Evolutionary conservation across 2,888 invertebrate species (phyloP), one percentile per base, ranked within the genome.

Genomic region (Agrenia bidenticulata): DNA sequence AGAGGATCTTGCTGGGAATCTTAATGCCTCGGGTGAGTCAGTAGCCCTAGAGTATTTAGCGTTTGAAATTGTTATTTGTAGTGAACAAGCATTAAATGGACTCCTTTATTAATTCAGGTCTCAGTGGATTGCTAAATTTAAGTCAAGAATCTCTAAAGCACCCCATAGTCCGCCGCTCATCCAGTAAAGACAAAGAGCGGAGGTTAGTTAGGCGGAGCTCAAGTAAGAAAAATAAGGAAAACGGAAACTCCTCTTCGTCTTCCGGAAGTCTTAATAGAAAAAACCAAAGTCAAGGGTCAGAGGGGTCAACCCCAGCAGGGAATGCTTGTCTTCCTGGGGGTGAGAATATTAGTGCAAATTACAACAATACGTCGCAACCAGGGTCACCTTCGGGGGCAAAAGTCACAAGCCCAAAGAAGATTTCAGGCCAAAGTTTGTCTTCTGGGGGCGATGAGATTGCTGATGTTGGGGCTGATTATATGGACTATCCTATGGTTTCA

Each of bases 71-170:
- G 9, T 11, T 39, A 9, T 39, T 15, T 39, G 39, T 39, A 11
- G 9, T 39, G 9, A 39, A 11, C 39, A 39, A 39, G 9, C 39
- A 15, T 11, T 39, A 9, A 39, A 39, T n/a, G n/a, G n/a, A n/a
- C n/a, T n/a, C n/a, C n/a, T n/a, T n/a, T 49, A 13, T 51, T 24
- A 19, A 2, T 51, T 7, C 19, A 51, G 51, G 21, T 11, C 51
- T 55, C 60, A 67, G 69, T 23, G 69, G 69, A 13, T 63, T 67
- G n/a, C 66, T 71, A 17, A 73, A 69, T 42, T 67, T 69, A 2
- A 66, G 67, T 41, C 59, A 85, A 58, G 86, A 86, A 79, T 86
- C 85, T 55, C 82, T 85, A 70, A 85, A 85, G 78, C 85, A 74
- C 82, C 84, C 64, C 82, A 84, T 76, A 79, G 84, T 62, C 23